Conservation (phyloP, 1,140 invertebrate genomes). For the Drosophila hydei region DNA sequence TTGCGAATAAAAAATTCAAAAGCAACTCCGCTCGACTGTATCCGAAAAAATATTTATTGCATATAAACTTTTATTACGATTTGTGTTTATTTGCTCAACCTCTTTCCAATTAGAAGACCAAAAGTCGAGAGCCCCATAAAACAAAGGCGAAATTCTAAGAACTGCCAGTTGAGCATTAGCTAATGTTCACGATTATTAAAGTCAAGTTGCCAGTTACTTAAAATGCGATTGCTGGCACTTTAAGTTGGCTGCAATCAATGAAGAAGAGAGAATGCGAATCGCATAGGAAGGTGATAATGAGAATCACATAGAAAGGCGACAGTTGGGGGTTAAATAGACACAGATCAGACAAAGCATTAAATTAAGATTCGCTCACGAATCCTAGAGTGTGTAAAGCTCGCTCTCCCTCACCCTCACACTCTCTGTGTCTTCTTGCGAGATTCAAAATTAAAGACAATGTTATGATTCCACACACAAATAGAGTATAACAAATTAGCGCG, state of each 20-base stretch:
- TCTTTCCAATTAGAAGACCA: conserved; percentile 72
- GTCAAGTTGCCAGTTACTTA: background rate
- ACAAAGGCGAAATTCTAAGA: conserved; percentile 40
- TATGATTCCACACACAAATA: background rate
- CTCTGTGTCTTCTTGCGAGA: background rate
- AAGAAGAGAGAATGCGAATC: background rate
- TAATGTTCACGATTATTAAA: conserved; percentile 19
- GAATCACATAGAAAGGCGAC: background rate
- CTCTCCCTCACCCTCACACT: background rate
- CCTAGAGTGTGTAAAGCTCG: background rate
- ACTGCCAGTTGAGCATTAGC: background rate
- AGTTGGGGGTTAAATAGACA: background rate
- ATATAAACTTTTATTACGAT: conserved; percentile 81
- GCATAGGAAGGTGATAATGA: background rate
- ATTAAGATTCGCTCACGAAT: no score
- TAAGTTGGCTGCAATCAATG: background rate
- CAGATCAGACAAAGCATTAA: background rate
- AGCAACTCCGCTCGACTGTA: conserved; percentile 52
- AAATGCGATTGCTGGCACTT: background rate
- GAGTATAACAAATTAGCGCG: conserved; percentile 29
- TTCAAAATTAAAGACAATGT: conserved; percentile 8
- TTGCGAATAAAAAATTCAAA: conserved; percentile 76
- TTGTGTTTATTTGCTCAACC: conserved; percentile 76
- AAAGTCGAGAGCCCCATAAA: conserved; percentile 61
- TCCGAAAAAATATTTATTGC: conserved; percentile 77